Conservation (phyloP, 2,888 invertebrate species). For the Alviniconcha strummeri region DNA sequence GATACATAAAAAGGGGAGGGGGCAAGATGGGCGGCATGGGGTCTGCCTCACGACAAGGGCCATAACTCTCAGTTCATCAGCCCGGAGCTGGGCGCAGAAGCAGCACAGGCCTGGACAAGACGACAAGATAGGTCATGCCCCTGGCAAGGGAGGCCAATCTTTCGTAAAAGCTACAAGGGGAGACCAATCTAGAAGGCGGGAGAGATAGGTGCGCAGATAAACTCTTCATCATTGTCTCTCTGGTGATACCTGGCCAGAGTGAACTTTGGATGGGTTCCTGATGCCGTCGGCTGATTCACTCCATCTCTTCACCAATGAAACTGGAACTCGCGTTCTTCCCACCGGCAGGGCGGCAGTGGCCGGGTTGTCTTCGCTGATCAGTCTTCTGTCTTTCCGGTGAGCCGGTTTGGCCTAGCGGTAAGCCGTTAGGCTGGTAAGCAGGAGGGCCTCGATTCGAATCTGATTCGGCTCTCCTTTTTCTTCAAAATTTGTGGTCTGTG, state of each 20-base stretch:
- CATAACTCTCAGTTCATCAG: no score
- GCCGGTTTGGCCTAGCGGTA: no score
- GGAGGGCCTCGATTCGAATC: no score
- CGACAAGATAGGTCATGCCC: slow-evolving; percentile 18
- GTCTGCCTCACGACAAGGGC: no score
- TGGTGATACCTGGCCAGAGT: neutral
- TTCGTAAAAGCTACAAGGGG: slow-evolving; percentile 25
- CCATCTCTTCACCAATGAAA: neutral
- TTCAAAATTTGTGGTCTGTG: no score
- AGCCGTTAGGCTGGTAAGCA: no score
- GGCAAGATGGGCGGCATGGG: no score
- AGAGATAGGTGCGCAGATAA: slow-evolving; percentile 9
- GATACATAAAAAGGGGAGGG: no score
- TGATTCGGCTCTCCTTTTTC: no score
- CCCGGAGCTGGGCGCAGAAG: no score
- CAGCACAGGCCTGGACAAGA: neutral
- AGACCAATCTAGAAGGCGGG: slow-evolving; percentile 6
- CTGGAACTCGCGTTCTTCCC: neutral
- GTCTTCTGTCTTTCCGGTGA: neutral
- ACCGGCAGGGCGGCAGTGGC: neutral
- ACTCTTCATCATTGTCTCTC: slow-evolving; percentile 6
- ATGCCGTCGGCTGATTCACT: slow-evolving; percentile 2
- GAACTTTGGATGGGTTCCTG: neutral
- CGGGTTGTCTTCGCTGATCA: slow-evolving; percentile 11
- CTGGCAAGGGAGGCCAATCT: slow-evolving; percentile 21